Conservation (phyloP, 2,113 vertebrate genomes). For the Chaetura pelagica region DNA sequence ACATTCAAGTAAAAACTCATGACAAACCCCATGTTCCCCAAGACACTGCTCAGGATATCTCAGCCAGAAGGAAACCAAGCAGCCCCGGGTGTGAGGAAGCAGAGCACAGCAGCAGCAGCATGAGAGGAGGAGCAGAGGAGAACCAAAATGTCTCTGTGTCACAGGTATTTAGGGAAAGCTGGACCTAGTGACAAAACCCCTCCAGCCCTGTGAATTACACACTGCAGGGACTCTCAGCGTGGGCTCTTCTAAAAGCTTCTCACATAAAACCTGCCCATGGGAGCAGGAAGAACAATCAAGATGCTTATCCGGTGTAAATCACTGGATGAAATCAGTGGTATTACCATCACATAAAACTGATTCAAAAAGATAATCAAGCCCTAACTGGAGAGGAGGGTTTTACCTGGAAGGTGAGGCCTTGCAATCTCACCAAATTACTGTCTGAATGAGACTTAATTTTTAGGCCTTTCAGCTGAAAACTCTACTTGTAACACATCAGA, state of each 20-base stretch:
- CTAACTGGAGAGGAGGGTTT: background rate
- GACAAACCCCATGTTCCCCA: background rate
- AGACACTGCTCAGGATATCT: background rate
- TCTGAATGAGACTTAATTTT: background rate
- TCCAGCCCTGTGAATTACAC: background rate
- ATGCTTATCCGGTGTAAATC: background rate
- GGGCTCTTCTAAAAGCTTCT: background rate
- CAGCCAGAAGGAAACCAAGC: background rate
- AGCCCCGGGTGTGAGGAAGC: background rate
- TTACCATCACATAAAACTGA: background rate
- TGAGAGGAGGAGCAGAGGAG: background rate
- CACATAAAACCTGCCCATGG: background rate
- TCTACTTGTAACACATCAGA: background rate
- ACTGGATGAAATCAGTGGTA: background rate
- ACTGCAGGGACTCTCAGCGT: background rate
- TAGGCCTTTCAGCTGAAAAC: constrained; percentile 1
- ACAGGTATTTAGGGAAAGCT: background rate
- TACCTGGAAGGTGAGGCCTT: background rate
- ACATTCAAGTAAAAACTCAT: background rate
- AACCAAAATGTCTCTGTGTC: background rate
- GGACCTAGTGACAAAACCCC: background rate
- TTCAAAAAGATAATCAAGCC: constrained; percentile 4
- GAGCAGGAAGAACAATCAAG: background rate
- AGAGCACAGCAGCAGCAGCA: background rate
- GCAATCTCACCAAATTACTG: background rate